phyloP scores from a whole-genome alignment of 2,797 vertebrate genomes.

The Anguilla pacifica region DNA sequence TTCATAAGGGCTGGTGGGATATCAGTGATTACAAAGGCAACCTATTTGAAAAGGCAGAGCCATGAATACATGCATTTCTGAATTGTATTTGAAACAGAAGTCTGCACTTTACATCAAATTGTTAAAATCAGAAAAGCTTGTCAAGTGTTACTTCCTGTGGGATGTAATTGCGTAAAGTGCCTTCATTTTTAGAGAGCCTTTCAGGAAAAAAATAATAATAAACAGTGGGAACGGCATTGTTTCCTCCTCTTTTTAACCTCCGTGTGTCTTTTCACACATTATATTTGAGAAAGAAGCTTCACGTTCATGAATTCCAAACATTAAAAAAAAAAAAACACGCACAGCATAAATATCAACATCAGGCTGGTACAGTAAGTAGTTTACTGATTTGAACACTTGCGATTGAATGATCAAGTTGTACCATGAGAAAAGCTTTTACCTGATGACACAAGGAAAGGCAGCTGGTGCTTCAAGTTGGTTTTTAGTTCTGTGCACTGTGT shows the following conservation, averaged over 20 bases:
- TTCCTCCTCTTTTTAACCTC: background rate
- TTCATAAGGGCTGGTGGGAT: slow-evolving; percentile 28
- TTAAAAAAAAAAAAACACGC: background rate
- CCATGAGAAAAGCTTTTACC: background rate
- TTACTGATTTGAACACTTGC: background rate
- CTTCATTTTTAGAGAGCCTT: background rate
- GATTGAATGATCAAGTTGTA: background rate
- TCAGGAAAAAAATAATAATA: background rate
- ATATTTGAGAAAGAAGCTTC: background rate
- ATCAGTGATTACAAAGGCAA: slow-evolving; percentile 45
- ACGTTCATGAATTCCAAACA: background rate
- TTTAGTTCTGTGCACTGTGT: slow-evolving; percentile 4
- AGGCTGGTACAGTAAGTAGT: background rate
- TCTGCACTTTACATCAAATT: background rate
- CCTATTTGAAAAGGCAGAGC: slow-evolving; percentile 49
- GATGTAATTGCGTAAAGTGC: background rate
- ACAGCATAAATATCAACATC: background rate
- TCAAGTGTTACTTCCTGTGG: slow-evolving; percentile 13
- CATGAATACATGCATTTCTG: slow-evolving; percentile 7
- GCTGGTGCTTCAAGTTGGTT: background rate
- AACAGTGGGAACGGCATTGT: background rate
- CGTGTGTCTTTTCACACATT: background rate
- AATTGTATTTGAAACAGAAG: slow-evolving; percentile 48
- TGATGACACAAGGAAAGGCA: background rate
- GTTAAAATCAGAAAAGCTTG: slow-evolving; percentile 4